A percentile compares a stretch with the other conserved stretches of the same genome.
These are phyloP conservation scores for Caenorhabditis tropicalis DNA, from an alignment of 1,140 invertebrate genomes.

Conservation along the genomic window DNA sequence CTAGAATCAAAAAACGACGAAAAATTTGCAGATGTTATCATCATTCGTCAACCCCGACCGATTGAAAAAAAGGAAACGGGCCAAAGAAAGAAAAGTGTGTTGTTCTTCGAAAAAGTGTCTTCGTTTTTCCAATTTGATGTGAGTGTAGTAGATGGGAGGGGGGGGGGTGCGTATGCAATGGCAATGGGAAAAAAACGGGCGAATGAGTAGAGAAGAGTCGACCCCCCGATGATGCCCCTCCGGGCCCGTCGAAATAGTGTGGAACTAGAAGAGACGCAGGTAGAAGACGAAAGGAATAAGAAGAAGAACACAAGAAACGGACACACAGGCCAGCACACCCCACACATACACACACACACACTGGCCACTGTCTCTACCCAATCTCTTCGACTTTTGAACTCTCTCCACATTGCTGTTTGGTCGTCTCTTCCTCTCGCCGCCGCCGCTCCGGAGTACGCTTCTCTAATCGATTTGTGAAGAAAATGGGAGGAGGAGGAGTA, in stretches of 20 bases:
- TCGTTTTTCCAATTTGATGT: conserved; percentile 38
- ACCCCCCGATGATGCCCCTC: neutral
- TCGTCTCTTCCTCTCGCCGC: neutral
- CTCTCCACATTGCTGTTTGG: conserved; percentile 13
- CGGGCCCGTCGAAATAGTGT: neutral
- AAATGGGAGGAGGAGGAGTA: neutral
- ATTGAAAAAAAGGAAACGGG: neutral
- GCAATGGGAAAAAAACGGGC: conserved; percentile 27
- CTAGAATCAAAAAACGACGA: conserved; percentile 3
- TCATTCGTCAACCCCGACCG: neutral
- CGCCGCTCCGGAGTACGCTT: neutral
- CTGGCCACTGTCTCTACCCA: neutral
- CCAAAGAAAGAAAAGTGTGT: neutral
- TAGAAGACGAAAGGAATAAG: neutral
- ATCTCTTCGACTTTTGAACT: neutral
- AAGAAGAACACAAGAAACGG: conserved; percentile 35
- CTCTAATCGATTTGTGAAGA: neutral
- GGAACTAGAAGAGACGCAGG: neutral
- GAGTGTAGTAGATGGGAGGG: neutral
- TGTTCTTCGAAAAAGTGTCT: neutral
- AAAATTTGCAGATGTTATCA: conserved; percentile 11
- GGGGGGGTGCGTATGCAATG: conserved; percentile 3
- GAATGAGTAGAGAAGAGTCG: neutral
- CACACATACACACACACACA: neutral
- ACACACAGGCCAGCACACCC: neutral